phyloP scores from a whole-genome alignment of 1,140 invertebrate genomes.

The Lerema accius region DNA sequence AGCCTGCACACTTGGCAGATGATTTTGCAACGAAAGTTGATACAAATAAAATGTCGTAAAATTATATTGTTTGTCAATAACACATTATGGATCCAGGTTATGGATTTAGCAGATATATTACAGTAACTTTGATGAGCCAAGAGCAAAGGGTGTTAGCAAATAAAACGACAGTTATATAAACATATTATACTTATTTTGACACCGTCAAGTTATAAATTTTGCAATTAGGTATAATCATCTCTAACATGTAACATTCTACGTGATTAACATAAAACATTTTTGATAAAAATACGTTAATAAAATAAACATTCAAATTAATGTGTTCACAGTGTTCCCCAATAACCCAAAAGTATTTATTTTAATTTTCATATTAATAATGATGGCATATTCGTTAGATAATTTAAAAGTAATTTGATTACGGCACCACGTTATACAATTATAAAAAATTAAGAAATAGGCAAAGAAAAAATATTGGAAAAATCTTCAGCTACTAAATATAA shows the following conservation, averaged over 20 bases:
- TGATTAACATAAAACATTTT: slow-evolving; percentile 48
- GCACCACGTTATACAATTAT: not conserved
- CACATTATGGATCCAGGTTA: slow-evolving; percentile 11
- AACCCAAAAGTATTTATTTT: slow-evolving; percentile 43
- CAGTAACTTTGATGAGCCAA: slow-evolving; percentile 8
- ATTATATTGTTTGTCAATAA: slow-evolving; percentile 7
- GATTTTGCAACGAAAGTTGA: not conserved
- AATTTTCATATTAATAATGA: slow-evolving; percentile 19
- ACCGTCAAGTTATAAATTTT: slow-evolving; percentile 74
- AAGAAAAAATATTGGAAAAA: not conserved
- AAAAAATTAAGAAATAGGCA: not conserved
- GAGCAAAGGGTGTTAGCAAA: slow-evolving; percentile 36
- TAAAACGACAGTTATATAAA: slow-evolving; percentile 69
- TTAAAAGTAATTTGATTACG: not conserved
- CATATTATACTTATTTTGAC: slow-evolving; percentile 79
- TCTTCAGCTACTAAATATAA: slow-evolving; percentile 2
- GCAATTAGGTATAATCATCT: slow-evolving; percentile 59
- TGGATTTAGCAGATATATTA: slow-evolving; percentile 4
- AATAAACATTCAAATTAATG: slow-evolving; percentile 44
- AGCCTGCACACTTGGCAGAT: not conserved
- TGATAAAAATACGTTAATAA: slow-evolving; percentile 15
- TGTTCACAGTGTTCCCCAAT: slow-evolving; percentile 50
- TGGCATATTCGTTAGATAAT: slow-evolving; percentile 10
- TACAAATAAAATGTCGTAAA: slow-evolving; percentile 7
- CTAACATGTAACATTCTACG: slow-evolving; percentile 61